Percentiles rank a stretch among this genome's conserved stretches.
Evolutionary conservation across 2,888 invertebrate genomes (phyloP).

Genomic region (Caenorhabditis sp.): DNA sequence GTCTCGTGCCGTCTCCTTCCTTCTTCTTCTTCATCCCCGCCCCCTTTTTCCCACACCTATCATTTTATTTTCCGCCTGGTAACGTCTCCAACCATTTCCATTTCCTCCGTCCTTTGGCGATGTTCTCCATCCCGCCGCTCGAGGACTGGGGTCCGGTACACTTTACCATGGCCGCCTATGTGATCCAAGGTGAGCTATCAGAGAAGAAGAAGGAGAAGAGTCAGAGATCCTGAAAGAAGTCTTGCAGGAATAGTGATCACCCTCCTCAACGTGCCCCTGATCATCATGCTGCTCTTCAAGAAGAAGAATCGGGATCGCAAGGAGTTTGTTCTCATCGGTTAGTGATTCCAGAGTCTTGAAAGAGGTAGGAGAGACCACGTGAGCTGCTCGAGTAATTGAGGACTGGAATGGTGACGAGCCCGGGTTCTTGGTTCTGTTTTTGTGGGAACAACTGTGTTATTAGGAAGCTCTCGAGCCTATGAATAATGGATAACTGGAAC

Average conservation of each 20-base stretch:
- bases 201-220: too few relatives aligned
- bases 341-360: too few relatives aligned
- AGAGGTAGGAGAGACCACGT: too few relatives aligned
- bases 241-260: conserved; percentile 22
- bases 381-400: too few relatives aligned
- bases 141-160: neutral
- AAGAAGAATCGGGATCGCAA: conserved; percentile 24
- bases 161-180: conserved; percentile 17
- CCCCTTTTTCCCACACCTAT: conserved; percentile 7
- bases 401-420: too few relatives aligned
- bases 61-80: neutral
- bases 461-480: too few relatives aligned
- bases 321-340: conserved; percentile 37
- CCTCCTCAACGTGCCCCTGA: conserved; percentile 7
- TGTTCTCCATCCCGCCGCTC: conserved; percentile 17
- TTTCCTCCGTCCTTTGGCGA: too few relatives aligned
- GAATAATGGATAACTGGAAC: too few relatives aligned
- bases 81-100: neutral
- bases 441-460: too few relatives aligned
- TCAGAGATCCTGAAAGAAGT: too few relatives aligned
- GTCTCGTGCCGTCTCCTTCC: neutral
- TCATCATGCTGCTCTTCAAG: neutral
- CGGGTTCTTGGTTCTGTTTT: too few relatives aligned
- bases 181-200: conserved; percentile 2
- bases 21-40: neutral